These are phyloP conservation scores for Tokudaia muenninki DNA, from an alignment of 2,797 vertebrate genomes.

Conservation along the genomic window DNA sequence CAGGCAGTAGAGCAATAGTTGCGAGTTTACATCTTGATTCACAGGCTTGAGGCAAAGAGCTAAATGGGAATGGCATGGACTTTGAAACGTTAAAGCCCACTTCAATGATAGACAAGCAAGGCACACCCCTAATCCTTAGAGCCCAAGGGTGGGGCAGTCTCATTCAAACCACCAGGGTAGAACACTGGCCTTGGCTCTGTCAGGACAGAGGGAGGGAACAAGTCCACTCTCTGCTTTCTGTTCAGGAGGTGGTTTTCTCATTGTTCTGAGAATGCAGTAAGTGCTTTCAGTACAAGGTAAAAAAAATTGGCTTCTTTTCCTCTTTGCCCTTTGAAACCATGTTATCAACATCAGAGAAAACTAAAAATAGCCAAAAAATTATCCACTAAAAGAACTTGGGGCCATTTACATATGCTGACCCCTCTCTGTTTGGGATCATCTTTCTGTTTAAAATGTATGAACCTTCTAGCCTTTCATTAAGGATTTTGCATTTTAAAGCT, in stretches of 20 bases:
- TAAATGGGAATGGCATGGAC: background rate
- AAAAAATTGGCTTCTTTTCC: slow-evolving; percentile 49
- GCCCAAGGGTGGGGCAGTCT: background rate
- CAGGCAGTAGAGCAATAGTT: background rate
- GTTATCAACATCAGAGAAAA: background rate
- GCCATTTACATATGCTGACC: background rate
- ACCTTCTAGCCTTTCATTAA: background rate
- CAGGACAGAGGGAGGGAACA: background rate
- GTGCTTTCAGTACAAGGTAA: slow-evolving; percentile 10
- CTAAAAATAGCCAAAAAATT: slow-evolving; percentile 39
- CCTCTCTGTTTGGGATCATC: background rate
- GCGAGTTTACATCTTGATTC: background rate
- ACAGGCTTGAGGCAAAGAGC: background rate
- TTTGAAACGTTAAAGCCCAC: background rate
- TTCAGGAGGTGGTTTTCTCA: background rate
- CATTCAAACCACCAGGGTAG: too few species aligned
- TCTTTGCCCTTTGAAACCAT: background rate
- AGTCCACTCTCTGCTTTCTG: background rate
- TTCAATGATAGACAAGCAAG: background rate
- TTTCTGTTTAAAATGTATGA: background rate
- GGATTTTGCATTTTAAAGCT: slow-evolving; percentile 54
- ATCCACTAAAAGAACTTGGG: background rate
- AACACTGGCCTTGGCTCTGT: background rate
- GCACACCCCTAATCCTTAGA: background rate
- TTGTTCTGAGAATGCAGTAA: background rate